Evolutionary conservation across 2,113 vertebrate species (phyloP), one percentile per base, ranked within the genome.

Genomic region (Crotalus tigris): DNA sequence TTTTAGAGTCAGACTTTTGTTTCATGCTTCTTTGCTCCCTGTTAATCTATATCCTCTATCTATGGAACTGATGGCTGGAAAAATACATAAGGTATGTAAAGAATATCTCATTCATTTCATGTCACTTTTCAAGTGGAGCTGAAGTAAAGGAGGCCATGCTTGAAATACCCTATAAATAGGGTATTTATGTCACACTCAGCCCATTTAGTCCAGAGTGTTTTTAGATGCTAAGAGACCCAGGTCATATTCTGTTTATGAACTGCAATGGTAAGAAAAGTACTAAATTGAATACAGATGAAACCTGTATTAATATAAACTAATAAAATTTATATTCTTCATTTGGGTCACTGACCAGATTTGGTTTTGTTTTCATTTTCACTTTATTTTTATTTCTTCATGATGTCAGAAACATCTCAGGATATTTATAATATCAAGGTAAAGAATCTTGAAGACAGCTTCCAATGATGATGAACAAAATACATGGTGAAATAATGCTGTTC

Each of bases 151-250:
- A 46, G 21, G 7, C 44, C 0, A 26, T 58, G n/a, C 51, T 4
- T 92, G 94, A 91, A 93, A 91, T 91, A 88, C 17, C 21, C 87
- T 93, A 89, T 88, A 95, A 95, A 87, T 26, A 95, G 93, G 2
- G 21, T 57, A 55, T 93, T 93, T 95, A 93, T 91, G 57, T 23
- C 17, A 58, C 33, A 46, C 33, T 91, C n/a, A 39, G 23, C 44
- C 8, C 61, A 54, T 54, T 53, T 90, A 75, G 5, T 91, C 33
- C 51, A 90, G 75, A 15, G 33, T 49, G 29, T n/a, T 1, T 55
- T 85, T 44, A 46, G 23, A 85, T 91, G 54, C 33, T 54, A 55
- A 53, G n/a, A 39, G 29, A 81, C 29, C 6, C 90, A 91, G 0
- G 54, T 44, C 2, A 5, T 17, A 39, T 46, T 44, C 21, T 90